Evolutionary conservation across 2,797 vertebrate genomes (phyloP), one percentile per base, ranked within the genome.

Genomic region (Coreius guichenoti): DNA sequence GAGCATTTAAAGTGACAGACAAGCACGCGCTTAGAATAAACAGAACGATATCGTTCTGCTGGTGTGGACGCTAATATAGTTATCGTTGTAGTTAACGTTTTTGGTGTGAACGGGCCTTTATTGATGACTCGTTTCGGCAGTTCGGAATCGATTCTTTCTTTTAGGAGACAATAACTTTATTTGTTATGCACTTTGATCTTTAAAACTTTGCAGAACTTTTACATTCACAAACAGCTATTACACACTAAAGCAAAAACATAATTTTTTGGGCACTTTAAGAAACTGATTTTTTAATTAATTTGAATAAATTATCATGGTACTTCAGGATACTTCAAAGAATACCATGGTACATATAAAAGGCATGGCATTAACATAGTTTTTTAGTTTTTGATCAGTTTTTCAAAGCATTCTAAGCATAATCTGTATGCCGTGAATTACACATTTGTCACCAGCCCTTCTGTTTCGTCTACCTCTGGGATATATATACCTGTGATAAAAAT

Each of bases 401-500:
- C 11, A 3, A 31, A 49, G 33, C 23, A 63, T 61, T 58, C 49
- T 6, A n/a, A 78, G 61, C 26, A 17, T 26, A 70, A 45, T 31
- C 17, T 47, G n/a, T 56, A 69, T 56, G 49, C 54, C 45, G 73
- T 84, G 47, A 56, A 54, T 85, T 21, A 36, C 16, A 63, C 21
- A 51, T 65, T 65, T 80, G 67, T 12, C 29, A 73, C 51, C 29
- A 85, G 65, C 31, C 80, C 17, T 33, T 80, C 56, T 68, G 69
- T 61, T 51, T 36, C 39, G 8, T 43, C 47, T 68, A 63, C 84
- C 80, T 77, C 17, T 36, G 82, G 86, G 86, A 87, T 85, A 83
- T 33, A 76, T 73, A 80, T 81, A 83, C 73, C 81, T 63, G 69
- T 70, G 83, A 73, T 86, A 89, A 84, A 87, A 85, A 89, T 87